phyloP scores from a whole-genome alignment of 2,888 invertebrate species.

The Apodemia mormo region DNA sequence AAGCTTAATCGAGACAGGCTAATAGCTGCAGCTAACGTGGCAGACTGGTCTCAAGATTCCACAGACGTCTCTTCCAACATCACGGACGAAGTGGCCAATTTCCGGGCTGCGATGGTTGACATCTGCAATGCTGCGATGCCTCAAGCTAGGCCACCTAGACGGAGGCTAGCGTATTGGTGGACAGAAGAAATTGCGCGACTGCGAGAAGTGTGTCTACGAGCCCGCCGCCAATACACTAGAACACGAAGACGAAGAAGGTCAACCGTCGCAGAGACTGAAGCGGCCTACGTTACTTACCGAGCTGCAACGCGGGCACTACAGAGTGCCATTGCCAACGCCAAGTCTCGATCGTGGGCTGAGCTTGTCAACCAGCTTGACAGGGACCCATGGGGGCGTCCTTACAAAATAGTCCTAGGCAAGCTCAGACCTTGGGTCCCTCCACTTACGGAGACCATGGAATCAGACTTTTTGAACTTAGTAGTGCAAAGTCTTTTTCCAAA shows the following conservation, averaged over 20 bases:
- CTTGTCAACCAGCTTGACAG: constrained; percentile 8
- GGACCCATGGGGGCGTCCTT: constrained; percentile 24
- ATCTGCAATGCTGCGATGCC: constrained; percentile 32
- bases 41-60: constrained; percentile 20
- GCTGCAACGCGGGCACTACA: too few species aligned
- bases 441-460: constrained; percentile 21
- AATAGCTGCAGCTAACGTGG: constrained; percentile 21
- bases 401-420: constrained; percentile 24
- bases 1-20: constrained; percentile 24
- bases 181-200: constrained; percentile 22
- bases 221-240: too few species aligned
- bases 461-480: background rate
- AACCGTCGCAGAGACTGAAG: too few species aligned
- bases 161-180: constrained; percentile 30
- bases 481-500: constrained; percentile 16
- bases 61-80: background rate
- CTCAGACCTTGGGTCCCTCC: constrained; percentile 23
- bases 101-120: constrained; percentile 20
- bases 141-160: background rate
- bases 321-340: too few species aligned
- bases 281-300: too few species aligned
- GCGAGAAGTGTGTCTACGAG: too few species aligned
- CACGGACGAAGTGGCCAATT: constrained; percentile 22
- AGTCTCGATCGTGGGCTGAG: too few species aligned
- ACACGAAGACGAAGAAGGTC: too few species aligned